Evolutionary conservation across 1,140 invertebrate species (phyloP), one percentile per base, ranked within the genome.

Genomic region (Achatina immaculata): DNA sequence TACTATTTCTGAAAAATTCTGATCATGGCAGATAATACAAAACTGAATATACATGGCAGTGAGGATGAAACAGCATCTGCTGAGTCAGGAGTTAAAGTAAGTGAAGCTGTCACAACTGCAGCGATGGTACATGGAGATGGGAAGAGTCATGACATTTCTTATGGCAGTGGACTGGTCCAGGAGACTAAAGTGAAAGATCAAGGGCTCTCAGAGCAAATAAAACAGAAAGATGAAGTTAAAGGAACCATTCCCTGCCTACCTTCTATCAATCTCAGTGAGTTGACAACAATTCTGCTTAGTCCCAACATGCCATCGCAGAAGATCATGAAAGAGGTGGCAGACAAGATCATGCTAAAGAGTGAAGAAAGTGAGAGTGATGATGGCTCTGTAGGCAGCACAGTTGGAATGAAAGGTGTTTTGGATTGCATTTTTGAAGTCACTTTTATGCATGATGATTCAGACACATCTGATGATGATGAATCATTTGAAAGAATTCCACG

Each of bases 401-500:
- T 45, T 42, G 76, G 76, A 11, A 78, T 78, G 58, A 66, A 68
- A 31, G 43, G 65, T 28, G 1, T 78, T n/a, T 43, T 78, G 21
- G 76, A 78, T 68, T 78, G 76, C 36, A 78, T 78, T 36, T 43
- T 78, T n/a, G 76, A 78, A 48, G 76, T 78, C 0, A 66, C 6
- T 31, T 48, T 62, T 38, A 28, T 43, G 31, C 76, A 78, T n/a
- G 43, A 78, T 4, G 76, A 78, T 48, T 78, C 76, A 9, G 76
- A 62, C 38, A 48, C 40, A 43, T 78, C 76, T 36, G 76, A 78
- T 45, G 55, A 65, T n/a, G 58, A 66, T 42, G 58, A 45, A 31
- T 9, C 19, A 21, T 40, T 55, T 43, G 76, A 78, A 48, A 43
- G 21, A 68, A 45, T 78, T 36, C 7, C 38, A 16, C 58, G 76